These are phyloP conservation scores for Achroia grisella DNA, from an alignment of 1,140 invertebrate species.

Conservation along the genomic window DNA sequence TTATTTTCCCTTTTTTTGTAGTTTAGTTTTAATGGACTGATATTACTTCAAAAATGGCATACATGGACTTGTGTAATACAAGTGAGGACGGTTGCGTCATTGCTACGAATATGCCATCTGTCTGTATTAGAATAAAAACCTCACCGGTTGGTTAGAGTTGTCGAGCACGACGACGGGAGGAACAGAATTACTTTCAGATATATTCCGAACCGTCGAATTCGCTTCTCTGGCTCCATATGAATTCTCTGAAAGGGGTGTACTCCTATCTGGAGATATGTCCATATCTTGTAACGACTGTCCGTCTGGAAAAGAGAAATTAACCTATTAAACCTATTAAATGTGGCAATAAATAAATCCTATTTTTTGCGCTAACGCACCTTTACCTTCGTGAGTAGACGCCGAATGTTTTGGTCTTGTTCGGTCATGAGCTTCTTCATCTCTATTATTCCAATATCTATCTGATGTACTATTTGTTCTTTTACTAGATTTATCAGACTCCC, in stretches of 20 bases:
- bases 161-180: conserved; percentile 59
- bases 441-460: conserved; percentile 50
- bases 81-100: no score
- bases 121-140: not conserved
- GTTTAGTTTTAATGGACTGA: no score
- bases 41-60: no score
- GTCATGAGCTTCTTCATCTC: conserved; percentile 48
- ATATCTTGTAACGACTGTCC: conserved; percentile 59
- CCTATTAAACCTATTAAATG: not conserved
- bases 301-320: conserved; percentile 24
- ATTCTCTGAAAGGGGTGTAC: conserved; percentile 57
- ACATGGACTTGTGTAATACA: no score
- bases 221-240: conserved; percentile 45
- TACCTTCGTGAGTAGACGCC: conserved; percentile 37
- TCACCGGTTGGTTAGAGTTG: conserved; percentile 58
- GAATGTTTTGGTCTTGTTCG: conserved; percentile 45
- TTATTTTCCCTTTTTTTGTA: no score
- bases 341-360: not conserved
- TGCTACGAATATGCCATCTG: no score
- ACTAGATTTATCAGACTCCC: conserved; percentile 47
- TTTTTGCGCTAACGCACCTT: conserved; percentile 25
- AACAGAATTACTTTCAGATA: conserved; percentile 27
- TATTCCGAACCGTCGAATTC: conserved; percentile 13
- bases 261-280: conserved; percentile 63
- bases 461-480: conserved; percentile 51